phyloP scores from a whole-genome alignment of 2,797 vertebrate species.

The Leucoraja ocellata region DNA sequence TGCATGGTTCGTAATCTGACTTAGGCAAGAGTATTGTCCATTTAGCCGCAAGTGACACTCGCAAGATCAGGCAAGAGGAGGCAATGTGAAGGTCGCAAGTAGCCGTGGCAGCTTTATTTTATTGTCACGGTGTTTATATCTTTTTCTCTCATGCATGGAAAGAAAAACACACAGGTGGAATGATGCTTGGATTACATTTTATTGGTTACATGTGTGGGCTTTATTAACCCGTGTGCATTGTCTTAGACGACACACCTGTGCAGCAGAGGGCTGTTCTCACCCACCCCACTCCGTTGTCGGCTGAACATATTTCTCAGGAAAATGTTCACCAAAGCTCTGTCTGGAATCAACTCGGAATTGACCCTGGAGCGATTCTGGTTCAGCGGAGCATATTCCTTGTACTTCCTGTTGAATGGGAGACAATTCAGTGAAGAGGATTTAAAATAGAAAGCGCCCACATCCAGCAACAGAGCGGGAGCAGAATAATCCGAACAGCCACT shows the following conservation, averaged over 20 bases:
- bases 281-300: constrained; percentile 53
- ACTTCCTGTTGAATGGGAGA: constrained; percentile 52
- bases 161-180: background rate
- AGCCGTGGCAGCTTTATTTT: constrained; percentile 6
- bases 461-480: background rate
- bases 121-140: background rate
- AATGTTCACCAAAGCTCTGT: constrained; percentile 60
- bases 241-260: constrained; percentile 65
- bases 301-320: constrained; percentile 69
- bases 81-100: background rate
- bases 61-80: background rate
- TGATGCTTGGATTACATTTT: constrained; percentile 18
- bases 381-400: constrained; percentile 65
- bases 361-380: constrained; percentile 48
- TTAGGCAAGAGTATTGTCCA: background rate
- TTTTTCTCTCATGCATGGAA: background rate
- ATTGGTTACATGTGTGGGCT: constrained; percentile 16
- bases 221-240: background rate
- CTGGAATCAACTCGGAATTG: constrained; percentile 50
- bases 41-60: background rate
- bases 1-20: background rate
- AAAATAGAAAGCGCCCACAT: background rate
- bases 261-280: constrained; percentile 73
- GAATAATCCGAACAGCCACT: background rate
- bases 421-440: constrained; percentile 17